Evolutionary conservation across 2,888 invertebrate genomes (phyloP), one percentile per base, ranked within the genome.

Genomic region (Cordylochernes scorpioides): DNA sequence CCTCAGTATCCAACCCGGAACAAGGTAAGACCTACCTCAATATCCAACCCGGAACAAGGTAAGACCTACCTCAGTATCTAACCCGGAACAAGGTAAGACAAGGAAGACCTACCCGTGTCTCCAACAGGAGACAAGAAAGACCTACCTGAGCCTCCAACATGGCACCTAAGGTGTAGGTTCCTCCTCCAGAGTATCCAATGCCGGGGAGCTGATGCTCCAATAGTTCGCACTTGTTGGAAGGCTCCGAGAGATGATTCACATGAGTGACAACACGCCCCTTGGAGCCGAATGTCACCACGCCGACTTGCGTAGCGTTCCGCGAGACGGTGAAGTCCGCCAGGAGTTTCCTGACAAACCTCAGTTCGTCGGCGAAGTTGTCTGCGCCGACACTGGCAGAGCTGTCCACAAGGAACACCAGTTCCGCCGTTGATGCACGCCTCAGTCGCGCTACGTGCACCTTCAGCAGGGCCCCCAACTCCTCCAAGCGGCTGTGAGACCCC

Each of bases 161-260:
- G 2, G 69, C 70, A n/a, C 68, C 68, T 16, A 64, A 51, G 0
- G 70, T 70, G 45, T 61, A 67, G 2, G 70, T 70, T 14, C 65
- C 67, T 2, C 70, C 69, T 3, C 68, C 68, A 9, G 57, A 57
- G 44, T 67, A 70, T 27, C 49, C 54, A 25, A 69, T 63, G 25
- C 55, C 55, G 9, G 60, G 61, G 15, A 69, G 49, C 42, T 67
- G 62, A 28, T 61, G 58, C 36, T 64, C 63, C 27, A 69, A 45
- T 28, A 69, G 48, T 3, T 59, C 53, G 48, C 70, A 70, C 49
- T 70, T 69, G 45, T 68, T 64, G 16, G 51, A 51, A 3, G 57
- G 54, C 5, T 48, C 48, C 1, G 62, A 59, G 29, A 68, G 62
- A 46, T 67, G 65, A 47, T 69, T 67, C 10, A 69, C 56, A 40